Conservation (phyloP, 2,797 vertebrate genomes). For the Myotis vivesi region DNA sequence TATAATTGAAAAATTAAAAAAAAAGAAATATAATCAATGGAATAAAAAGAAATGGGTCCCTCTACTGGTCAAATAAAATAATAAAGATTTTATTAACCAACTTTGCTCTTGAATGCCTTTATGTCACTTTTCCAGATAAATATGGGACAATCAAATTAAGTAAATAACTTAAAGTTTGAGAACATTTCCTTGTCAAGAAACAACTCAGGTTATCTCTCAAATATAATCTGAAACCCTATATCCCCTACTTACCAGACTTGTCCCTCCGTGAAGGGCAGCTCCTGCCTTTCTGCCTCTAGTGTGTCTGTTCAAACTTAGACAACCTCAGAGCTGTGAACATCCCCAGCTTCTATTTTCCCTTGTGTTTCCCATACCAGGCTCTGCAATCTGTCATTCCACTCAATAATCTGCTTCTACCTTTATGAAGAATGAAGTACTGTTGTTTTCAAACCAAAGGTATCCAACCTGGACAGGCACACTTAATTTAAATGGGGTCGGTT, state of each 20-base stretch:
- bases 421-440: not conserved
- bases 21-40: not conserved
- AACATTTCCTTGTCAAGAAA: not conserved
- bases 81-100: not conserved
- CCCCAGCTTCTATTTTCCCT: not conserved
- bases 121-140: not conserved
- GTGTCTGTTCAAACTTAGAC: not conserved
- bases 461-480: not conserved
- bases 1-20: not conserved
- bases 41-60: constrained; percentile 25
- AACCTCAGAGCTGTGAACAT: not conserved
- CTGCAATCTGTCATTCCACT: not conserved
- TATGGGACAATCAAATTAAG: not conserved
- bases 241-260: not conserved
- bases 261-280: not conserved
- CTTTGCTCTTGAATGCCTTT: not conserved
- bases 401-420: not conserved
- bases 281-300: not conserved
- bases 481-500: not conserved
- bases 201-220: not conserved
- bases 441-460: not conserved
- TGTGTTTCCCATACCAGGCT: not conserved
- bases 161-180: not conserved
- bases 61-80: constrained; percentile 47
- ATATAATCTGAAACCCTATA: not conserved